Evolutionary conservation across 2,888 invertebrate species (phyloP).

Genomic region (Norana najaformis): DNA sequence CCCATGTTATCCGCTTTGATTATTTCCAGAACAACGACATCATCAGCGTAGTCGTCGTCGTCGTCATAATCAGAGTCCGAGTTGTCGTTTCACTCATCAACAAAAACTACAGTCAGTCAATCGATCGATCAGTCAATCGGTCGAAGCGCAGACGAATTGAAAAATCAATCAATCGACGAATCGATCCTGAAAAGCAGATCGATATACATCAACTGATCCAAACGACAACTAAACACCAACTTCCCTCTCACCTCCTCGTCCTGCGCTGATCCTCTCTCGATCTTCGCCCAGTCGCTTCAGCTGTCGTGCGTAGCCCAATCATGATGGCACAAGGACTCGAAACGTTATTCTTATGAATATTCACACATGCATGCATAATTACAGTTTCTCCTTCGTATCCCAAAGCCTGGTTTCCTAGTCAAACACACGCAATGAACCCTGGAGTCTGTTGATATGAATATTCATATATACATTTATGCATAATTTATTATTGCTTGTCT

Average conservation of each 20-base stretch:
- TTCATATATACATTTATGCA: neutral
- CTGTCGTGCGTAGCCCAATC: neutral
- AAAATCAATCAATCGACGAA: neutral
- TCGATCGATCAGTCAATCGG: neutral
- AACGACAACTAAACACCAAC: neutral
- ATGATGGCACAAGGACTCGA: neutral
- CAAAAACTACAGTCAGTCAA: neutral
- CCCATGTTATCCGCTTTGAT: neutral
- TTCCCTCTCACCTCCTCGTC: neutral
- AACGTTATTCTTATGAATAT: neutral
- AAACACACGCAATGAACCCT: no score
- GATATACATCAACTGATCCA: neutral
- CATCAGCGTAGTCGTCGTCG: neutral
- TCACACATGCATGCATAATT: neutral
- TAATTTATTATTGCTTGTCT: neutral
- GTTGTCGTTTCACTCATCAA: neutral
- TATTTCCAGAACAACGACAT: neutral
- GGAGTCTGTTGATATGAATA: neutral
- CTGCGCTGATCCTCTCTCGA: no score
- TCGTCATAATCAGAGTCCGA: neutral
- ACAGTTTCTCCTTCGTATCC: neutral
- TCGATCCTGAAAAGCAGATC: neutral
- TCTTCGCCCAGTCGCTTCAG: neutral
- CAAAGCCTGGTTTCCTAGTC: neutral
- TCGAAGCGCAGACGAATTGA: neutral